Percentiles rank a stretch among this genome's conserved stretches.
These are phyloP conservation scores for Eurois occulta DNA, from an alignment of 2,888 invertebrate genomes.

Conservation along the genomic window DNA sequence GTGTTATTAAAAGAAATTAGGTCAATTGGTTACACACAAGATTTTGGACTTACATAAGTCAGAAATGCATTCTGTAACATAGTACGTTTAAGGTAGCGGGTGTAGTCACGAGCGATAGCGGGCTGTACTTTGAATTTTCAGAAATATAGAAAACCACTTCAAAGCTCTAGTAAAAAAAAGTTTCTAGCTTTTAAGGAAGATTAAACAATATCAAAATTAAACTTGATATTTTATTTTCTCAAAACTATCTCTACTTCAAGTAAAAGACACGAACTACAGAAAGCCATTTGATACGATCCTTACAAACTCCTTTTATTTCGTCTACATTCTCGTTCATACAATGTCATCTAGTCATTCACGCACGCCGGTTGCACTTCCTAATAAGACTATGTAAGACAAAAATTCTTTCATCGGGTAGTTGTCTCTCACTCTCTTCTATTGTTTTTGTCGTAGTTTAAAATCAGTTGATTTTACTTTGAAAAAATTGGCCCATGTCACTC, in stretches of 20 bases:
- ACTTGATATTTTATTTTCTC: too few species aligned
- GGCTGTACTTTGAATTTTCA: neutral
- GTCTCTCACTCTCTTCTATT: neutral
- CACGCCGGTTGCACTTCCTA: too few species aligned
- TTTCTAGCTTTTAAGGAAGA: neutral
- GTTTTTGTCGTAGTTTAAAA: neutral
- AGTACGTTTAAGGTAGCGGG: constrained; percentile 28
- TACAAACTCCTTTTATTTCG: neutral
- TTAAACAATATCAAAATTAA: too few species aligned
- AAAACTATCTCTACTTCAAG: too few species aligned
- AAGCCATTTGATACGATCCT: too few species aligned
- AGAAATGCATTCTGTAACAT: constrained; percentile 68
- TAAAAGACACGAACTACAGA: too few species aligned
- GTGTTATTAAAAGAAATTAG: constrained; percentile 71
- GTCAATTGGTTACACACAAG: constrained; percentile 73
- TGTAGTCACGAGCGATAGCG: constrained; percentile 47
- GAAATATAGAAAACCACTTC: neutral
- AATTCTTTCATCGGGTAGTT: neutral
- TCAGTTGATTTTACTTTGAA: neutral
- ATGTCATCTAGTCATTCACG: neutral
- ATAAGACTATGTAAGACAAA: neutral
- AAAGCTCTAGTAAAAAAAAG: neutral
- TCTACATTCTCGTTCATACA: neutral
- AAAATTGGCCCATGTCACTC: neutral
- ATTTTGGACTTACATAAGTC: constrained; percentile 72